Percentiles rank a stretch among this genome's conserved stretches.
These are phyloP conservation scores for Anthonomus grandis DNA, from an alignment of 1,140 invertebrate species.

Conservation along the genomic window DNA sequence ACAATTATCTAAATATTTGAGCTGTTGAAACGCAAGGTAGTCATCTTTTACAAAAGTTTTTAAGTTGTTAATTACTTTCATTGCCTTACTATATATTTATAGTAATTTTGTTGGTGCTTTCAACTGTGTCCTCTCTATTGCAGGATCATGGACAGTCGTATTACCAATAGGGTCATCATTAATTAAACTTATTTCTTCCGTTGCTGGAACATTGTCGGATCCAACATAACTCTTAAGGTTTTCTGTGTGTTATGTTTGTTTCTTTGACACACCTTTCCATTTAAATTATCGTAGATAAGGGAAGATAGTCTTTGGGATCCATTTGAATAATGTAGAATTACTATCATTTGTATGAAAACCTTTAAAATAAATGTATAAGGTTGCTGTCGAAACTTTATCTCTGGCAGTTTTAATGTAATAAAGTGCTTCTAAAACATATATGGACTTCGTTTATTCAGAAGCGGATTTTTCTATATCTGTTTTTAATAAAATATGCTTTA, in stretches of 20 bases:
- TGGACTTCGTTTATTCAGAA: slow-evolving; percentile 16
- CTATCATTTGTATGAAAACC: slow-evolving; percentile 18
- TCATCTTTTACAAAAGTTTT: slow-evolving; percentile 11
- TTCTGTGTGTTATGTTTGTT: slow-evolving; percentile 6
- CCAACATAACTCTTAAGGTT: slow-evolving; percentile 1
- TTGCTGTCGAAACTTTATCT: slow-evolving; percentile 12
- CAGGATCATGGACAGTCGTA: not conserved
- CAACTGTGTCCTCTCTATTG: slow-evolving; percentile 3
- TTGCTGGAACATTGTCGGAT: slow-evolving; percentile 4
- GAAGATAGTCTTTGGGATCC: slow-evolving; percentile 17
- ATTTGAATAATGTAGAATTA: slow-evolving; percentile 12
- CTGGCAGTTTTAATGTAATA: slow-evolving; percentile 18
- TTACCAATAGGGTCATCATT: slow-evolving; percentile 8
- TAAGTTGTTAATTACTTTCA: not conserved
- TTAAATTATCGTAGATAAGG: slow-evolving; percentile 4
- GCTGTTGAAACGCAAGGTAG: slow-evolving; percentile 15
- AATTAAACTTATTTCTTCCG: slow-evolving; percentile 17
- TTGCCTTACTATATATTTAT: slow-evolving; percentile 16
- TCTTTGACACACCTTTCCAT: slow-evolving; percentile 1
- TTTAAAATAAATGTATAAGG: slow-evolving; percentile 20
- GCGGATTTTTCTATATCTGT: slow-evolving; percentile 18
- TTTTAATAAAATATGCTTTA: slow-evolving; percentile 32
- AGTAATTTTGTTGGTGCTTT: slow-evolving; percentile 9
- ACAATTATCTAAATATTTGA: slow-evolving; percentile 13
- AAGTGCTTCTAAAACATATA: slow-evolving; percentile 13